These are phyloP conservation scores for Aporrectodea caliginosa DNA, from an alignment of 1,140 invertebrate species.

Conservation along the genomic window DNA sequence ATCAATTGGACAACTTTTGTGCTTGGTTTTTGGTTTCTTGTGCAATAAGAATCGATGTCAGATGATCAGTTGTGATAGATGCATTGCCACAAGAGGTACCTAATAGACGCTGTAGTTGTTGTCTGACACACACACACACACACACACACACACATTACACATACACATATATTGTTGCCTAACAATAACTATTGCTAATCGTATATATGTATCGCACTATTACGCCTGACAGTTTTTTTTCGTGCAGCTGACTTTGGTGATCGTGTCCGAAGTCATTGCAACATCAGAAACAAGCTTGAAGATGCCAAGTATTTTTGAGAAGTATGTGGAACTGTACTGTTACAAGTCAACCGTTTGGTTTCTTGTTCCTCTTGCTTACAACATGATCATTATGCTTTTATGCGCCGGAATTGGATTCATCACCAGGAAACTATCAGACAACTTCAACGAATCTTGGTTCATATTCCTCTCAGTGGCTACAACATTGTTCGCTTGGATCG, in stretches of 20 bases:
- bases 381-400: neutral
- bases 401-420: constrained; percentile 65
- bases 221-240: no score
- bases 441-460: constrained; percentile 46
- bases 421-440: constrained; percentile 43
- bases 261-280: neutral
- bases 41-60: no score
- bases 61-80: neutral
- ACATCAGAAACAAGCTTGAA: neutral
- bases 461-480: constrained; percentile 44
- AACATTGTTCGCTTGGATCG: constrained; percentile 41
- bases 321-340: neutral
- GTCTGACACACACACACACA: neutral
- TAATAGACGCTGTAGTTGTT: neutral
- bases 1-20: no score
- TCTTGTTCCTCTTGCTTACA: constrained; percentile 2
- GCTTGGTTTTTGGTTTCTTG: no score
- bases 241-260: neutral
- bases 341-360: neutral
- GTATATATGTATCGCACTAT: neutral
- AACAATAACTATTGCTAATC: neutral
- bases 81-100: neutral
- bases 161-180: neutral
- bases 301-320: neutral
- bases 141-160: neutral